Evolutionary conservation across 2,888 invertebrate genomes (phyloP).

Genomic region (Crocallis elinguaria): DNA sequence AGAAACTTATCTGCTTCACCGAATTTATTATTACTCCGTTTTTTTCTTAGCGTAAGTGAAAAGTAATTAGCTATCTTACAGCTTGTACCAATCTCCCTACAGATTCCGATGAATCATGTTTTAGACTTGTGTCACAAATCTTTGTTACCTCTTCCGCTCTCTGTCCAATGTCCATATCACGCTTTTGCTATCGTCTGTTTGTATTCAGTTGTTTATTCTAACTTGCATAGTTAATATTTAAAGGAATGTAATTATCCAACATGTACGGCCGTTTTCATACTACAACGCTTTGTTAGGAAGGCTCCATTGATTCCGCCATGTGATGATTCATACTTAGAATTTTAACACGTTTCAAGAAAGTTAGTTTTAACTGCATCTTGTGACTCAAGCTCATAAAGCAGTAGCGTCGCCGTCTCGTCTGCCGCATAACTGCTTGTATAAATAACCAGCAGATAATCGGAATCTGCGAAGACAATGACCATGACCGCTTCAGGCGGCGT

Average conservation of each 20-base stretch:
- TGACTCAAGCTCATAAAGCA: constrained; percentile 1
- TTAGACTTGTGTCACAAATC: not conserved
- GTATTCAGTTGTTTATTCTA: not conserved
- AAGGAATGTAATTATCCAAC: too few relatives aligned
- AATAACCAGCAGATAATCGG: constrained; percentile 24
- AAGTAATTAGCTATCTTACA: too few relatives aligned
- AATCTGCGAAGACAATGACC: constrained; percentile 38
- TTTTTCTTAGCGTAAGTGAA: too few relatives aligned
- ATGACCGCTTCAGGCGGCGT: constrained; percentile 36
- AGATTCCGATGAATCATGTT: not conserved
- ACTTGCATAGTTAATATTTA: too few relatives aligned
- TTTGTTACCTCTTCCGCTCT: not conserved
- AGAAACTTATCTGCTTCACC: too few relatives aligned
- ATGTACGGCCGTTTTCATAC: too few relatives aligned
- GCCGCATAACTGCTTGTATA: constrained; percentile 25
- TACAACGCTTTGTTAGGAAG: too few relatives aligned
- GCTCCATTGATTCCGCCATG: too few relatives aligned
- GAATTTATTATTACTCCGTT: too few relatives aligned
- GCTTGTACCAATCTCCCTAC: too few relatives aligned
- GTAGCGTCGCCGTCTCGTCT: constrained; percentile 25
- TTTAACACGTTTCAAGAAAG: not conserved
- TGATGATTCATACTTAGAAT: not conserved
- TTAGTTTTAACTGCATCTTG: not conserved
- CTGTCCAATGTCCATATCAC: not conserved
- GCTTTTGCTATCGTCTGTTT: not conserved